Evolutionary conservation across 1,140 invertebrate genomes (phyloP).

Genomic region (Spodoptera litura): DNA sequence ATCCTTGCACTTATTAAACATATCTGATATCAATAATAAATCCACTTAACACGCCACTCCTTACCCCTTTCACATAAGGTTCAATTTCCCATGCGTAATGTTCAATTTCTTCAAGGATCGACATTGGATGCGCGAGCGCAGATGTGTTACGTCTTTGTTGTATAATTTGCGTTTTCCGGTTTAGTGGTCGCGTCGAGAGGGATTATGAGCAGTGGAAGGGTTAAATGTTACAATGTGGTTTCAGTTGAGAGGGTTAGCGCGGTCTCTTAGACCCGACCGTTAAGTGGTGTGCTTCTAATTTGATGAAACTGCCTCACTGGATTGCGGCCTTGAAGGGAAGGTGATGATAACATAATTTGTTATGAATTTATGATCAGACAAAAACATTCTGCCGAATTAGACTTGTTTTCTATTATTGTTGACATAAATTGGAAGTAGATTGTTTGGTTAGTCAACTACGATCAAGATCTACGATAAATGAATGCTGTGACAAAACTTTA

Average conservation of each 20-base stretch:
- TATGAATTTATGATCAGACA: no score
- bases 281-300: constrained; percentile 51
- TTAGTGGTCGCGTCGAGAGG: constrained; percentile 79
- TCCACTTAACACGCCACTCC: constrained; percentile 57
- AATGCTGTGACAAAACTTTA: no score
- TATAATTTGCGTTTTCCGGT: constrained; percentile 84
- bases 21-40: constrained; percentile 82
- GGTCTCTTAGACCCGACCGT: constrained; percentile 32
- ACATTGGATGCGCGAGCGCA: constrained; percentile 69
- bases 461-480: no score
- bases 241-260: constrained; percentile 54
- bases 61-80: constrained; percentile 53
- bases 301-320: no score
- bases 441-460: no score
- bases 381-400: no score
- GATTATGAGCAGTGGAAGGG: constrained; percentile 59
- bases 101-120: constrained; percentile 42
- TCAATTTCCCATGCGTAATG: constrained; percentile 48
- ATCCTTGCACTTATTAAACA: constrained; percentile 81
- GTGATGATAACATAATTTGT: no score
- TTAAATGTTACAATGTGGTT: constrained; percentile 44
- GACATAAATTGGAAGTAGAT: no score
- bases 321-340: no score
- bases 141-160: constrained; percentile 84
- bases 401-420: no score